A percentile compares a stretch with the other conserved stretches of the same genome.
phyloP scores from a whole-genome alignment of 2,113 vertebrate genomes.

The Apodemus speciosus region DNA sequence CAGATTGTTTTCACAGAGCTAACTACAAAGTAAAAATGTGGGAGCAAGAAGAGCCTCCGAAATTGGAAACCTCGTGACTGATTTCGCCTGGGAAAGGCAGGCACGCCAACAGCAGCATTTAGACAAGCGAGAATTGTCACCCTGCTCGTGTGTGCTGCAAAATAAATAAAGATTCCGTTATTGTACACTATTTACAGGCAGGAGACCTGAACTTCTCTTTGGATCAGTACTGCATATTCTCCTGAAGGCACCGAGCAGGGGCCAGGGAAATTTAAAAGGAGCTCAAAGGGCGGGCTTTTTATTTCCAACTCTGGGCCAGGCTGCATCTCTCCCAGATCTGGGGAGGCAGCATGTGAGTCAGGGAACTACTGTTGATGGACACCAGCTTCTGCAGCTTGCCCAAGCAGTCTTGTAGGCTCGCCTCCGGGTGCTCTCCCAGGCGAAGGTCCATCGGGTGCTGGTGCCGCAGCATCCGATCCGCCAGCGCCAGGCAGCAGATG shows the following conservation, averaged over 20 bases:
- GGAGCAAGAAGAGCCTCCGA: neutral
- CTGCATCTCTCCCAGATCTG: slow-evolving; percentile 75
- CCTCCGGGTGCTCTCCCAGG: slow-evolving; percentile 76
- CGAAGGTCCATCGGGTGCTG: slow-evolving; percentile 64
- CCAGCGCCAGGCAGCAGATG: slow-evolving; percentile 88
- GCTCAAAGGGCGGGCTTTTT: slow-evolving; percentile 8
- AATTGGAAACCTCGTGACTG: neutral
- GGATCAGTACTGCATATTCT: neutral
- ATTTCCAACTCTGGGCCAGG: slow-evolving; percentile 38
- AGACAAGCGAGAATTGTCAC: neutral
- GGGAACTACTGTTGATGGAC: slow-evolving; percentile 88
- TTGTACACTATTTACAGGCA: slow-evolving; percentile 22
- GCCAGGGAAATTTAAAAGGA: too few relatives aligned
- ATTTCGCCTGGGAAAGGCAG: neutral
- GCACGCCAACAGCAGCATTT: neutral
- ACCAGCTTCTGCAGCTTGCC: slow-evolving; percentile 90
- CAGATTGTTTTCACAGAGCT: neutral
- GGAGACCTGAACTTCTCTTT: neutral
- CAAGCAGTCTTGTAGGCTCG: slow-evolving; percentile 86
- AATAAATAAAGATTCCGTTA: slow-evolving; percentile 59
- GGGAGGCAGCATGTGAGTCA: slow-evolving; percentile 81
- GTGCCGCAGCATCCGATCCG: slow-evolving; percentile 85
- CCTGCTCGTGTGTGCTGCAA: neutral
- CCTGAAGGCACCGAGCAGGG: neutral
- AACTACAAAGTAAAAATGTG: neutral